Evolutionary conservation across 2,113 vertebrate genomes (phyloP).

Genomic region (Pollachius pollachius): DNA sequence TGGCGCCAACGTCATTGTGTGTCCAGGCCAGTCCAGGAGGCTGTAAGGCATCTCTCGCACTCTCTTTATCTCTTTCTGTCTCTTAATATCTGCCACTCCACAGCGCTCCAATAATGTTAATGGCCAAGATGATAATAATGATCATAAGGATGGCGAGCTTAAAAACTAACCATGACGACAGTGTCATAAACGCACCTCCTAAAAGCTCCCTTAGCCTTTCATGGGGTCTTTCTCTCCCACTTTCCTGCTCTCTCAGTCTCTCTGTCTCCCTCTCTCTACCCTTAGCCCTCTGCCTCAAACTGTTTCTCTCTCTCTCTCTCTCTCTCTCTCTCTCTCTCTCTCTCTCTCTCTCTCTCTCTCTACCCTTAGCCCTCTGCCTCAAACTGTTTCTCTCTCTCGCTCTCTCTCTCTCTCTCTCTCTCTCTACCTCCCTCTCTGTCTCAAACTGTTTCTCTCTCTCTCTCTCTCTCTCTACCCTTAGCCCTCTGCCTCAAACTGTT

Average conservation of each 20-base stretch:
- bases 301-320: neutral
- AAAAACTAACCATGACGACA: neutral
- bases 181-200: no score
- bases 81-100: neutral
- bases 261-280: neutral
- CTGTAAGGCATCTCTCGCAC: neutral
- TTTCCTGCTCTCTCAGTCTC: neutral
- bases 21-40: neutral
- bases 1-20: slow-evolving; percentile 16
- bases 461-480: no score
- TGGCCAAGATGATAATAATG: neutral
- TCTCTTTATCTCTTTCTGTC: neutral
- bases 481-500: no score
- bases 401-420: no score
- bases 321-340: slow-evolving; percentile 4
- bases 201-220: neutral
- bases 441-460: no score
- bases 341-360: neutral
- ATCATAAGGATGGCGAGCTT: neutral
- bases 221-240: neutral
- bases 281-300: neutral
- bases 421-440: no score
- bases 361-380: no score
- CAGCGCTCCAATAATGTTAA: neutral
- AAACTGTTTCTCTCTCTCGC: no score